Conservation (phyloP, 2,797 vertebrate genomes). For the Clarias fuscus region DNA sequence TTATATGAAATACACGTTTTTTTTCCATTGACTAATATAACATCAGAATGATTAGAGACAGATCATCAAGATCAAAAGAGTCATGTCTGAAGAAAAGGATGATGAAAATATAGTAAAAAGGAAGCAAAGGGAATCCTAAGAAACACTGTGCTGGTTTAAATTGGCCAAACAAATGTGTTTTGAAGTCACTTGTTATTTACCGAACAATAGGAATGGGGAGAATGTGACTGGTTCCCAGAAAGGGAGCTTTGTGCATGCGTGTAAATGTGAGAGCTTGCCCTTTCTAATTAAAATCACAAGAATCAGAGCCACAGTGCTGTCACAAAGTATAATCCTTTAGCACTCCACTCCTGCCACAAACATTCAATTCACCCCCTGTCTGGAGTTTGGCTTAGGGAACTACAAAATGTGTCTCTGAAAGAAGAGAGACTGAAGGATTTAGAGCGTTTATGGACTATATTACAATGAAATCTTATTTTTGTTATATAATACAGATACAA, state of each 20-base stretch:
- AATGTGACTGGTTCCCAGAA: neutral
- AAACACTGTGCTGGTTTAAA: neutral
- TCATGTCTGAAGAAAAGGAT: neutral
- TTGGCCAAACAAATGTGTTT: neutral
- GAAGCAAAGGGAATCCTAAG: neutral
- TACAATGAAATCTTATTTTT: too few relatives aligned
- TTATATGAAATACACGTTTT: neutral
- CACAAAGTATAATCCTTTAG: slow-evolving; percentile 8
- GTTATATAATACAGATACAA: neutral
- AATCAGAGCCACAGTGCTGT: slow-evolving; percentile 48
- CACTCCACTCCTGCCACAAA: slow-evolving; percentile 17
- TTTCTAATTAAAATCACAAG: slow-evolving; percentile 54
- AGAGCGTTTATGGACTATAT: neutral
- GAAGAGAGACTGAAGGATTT: neutral
- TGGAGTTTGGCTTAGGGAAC: neutral
- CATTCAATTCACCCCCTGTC: neutral
- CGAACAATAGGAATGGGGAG: neutral
- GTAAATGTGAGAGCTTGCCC: slow-evolving; percentile 44
- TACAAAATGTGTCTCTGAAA: neutral
- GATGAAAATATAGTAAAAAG: neutral
- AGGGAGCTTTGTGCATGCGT: neutral
- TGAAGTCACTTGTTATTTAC: neutral
- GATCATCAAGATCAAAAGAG: neutral
- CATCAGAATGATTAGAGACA: neutral
- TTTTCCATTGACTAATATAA: neutral